Percentiles rank a stretch among this genome's conserved stretches.
Conservation (phyloP, 1,140 invertebrate species). For the Bombus haemorrhoidalis region DNA sequence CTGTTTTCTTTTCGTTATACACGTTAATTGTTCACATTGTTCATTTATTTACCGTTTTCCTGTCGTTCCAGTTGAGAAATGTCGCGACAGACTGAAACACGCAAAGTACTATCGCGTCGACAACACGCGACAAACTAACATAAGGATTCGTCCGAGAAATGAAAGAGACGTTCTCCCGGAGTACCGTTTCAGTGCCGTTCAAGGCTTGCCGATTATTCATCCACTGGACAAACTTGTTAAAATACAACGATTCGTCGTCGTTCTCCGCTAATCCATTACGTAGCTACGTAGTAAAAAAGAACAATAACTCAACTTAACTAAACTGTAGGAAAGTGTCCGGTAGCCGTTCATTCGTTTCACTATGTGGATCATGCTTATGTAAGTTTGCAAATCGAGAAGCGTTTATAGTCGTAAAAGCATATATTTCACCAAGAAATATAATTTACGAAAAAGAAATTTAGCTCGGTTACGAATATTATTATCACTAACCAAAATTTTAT, state of each 20-base stretch:
- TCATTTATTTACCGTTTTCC: not conserved
- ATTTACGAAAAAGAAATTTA: not conserved
- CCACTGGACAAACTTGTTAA: constrained; percentile 62
- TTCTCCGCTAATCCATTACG: constrained; percentile 26
- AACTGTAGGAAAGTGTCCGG: not conserved
- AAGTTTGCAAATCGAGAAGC: not conserved
- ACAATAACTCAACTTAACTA: constrained; percentile 12
- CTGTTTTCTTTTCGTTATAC: not conserved
- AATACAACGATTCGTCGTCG: constrained; percentile 46
- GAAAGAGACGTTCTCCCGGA: constrained; percentile 42
- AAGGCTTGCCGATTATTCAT: constrained; percentile 38
- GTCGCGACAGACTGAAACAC: constrained; percentile 35
- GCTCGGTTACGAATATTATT: too few relatives aligned
- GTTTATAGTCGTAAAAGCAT: not conserved
- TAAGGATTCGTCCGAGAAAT: constrained; percentile 47
- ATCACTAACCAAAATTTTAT: too few relatives aligned
- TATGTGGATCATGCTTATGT: not conserved
- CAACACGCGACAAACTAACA: constrained; percentile 70
- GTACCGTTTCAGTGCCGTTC: constrained; percentile 58
- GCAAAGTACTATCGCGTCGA: constrained; percentile 43
- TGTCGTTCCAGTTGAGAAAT: not conserved
- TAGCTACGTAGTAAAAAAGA: constrained; percentile 20
- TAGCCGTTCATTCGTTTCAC: not conserved
- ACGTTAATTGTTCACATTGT: not conserved
- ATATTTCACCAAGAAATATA: too few relatives aligned